Evolutionary conservation across 37 sponge, comb jelly and placozoan species (phyloP).

Genomic region (Beroe ovata): DNA sequence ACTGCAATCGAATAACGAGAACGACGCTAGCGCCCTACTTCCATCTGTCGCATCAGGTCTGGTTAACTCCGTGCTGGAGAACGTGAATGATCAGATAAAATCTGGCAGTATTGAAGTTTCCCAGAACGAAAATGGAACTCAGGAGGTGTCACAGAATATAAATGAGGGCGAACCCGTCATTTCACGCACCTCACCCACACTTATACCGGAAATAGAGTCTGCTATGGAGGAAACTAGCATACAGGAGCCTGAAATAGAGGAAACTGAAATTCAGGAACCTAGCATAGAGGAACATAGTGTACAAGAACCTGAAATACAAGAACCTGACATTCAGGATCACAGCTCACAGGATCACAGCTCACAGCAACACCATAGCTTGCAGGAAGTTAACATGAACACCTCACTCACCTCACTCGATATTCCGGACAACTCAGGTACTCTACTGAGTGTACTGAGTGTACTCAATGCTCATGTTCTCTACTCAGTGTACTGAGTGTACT

Average conservation of each 20-base stretch:
- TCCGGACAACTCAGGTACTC: too few relatives aligned
- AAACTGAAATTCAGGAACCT: neutral
- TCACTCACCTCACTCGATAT: too few relatives aligned
- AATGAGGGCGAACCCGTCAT: neutral
- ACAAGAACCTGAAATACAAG: too few relatives aligned
- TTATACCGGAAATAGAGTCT: neutral
- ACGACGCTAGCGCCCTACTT: neutral
- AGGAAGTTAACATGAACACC: too few relatives aligned
- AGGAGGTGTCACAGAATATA: too few relatives aligned
- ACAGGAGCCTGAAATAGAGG: neutral
- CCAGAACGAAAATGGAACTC: too few relatives aligned
- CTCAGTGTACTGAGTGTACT: too few relatives aligned
- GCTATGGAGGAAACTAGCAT: neutral
- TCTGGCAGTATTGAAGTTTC: neutral
- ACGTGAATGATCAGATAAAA: neutral
- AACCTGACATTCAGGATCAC: too few relatives aligned
- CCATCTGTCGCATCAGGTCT: neutral
- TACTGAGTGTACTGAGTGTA: too few relatives aligned
- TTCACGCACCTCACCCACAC: neutral
- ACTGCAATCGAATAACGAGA: neutral
- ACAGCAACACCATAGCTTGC: too few relatives aligned
- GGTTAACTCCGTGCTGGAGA: neutral
- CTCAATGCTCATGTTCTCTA: too few relatives aligned
- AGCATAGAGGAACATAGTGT: neutral
- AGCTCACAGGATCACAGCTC: too few relatives aligned